Evolutionary conservation across 2,888 invertebrate genomes (phyloP).

Genomic region (Pantelozetes paolii): DNA sequence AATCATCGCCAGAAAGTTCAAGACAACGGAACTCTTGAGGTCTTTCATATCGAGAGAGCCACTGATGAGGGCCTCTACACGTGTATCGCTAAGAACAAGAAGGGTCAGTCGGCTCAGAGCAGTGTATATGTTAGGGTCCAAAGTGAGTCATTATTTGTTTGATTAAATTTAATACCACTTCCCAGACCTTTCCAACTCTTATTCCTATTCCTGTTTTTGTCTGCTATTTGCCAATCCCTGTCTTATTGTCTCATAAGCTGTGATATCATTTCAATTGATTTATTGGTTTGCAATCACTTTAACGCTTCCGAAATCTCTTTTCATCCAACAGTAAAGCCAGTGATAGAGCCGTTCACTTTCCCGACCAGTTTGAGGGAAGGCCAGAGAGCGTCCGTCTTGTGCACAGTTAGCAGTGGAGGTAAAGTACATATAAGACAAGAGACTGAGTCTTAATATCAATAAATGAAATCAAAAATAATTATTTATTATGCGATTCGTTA

Average conservation of each 20-base stretch:
- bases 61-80: conserved; percentile 53
- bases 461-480: background rate
- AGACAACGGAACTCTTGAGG: conserved; percentile 52
- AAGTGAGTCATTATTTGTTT: conserved; percentile 22
- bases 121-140: conserved; percentile 36
- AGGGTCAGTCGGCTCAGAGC: conserved; percentile 48
- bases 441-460: no score
- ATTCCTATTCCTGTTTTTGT: background rate
- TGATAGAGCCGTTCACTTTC: conserved; percentile 57
- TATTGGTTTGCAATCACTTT: background rate
- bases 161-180: background rate
- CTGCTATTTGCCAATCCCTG: background rate
- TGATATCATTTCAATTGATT: background rate
- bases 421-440: background rate
- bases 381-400: conserved; percentile 53
- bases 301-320: conserved; percentile 28
- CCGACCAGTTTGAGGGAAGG: conserved; percentile 54
- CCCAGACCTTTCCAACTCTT: background rate
- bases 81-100: conserved; percentile 52
- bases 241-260: background rate
- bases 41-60: conserved; percentile 50
- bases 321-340: conserved; percentile 58
- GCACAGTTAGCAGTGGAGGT: conserved; percentile 52
- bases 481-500: background rate
- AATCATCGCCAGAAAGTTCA: conserved; percentile 50